Base-by-base conservation (phyloP, 2,797 vertebrate species). In the Xenentodon cancila region DNA sequence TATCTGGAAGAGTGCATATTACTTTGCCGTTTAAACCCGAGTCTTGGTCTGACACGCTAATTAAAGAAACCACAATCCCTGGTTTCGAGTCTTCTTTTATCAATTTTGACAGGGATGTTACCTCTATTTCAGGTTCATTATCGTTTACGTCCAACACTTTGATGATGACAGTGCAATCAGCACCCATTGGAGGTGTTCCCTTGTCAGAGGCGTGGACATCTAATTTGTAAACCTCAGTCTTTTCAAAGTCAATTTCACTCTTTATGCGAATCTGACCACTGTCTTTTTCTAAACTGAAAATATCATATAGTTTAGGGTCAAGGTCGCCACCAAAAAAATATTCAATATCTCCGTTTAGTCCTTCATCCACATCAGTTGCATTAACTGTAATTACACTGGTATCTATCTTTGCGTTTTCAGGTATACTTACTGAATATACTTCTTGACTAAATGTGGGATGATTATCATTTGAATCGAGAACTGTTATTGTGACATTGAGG, bases 381-480 rank as follows among this genome's bases (percentile, higher is more conserved):
- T 88, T 88, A 34, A 93, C 4, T 68, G 59, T 59, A 3, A 87
- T 0, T 0, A 92, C 71, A 2, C 79, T 1, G 0, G 72, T 79
- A 0, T 86, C 88, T 1, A 4, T 3, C 0, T 59, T 13, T 0
- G 58, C 32, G 56, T 93, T 92, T 85, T 93, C 92, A 7, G 59
- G 1, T 1, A 88, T 3, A 0, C 49, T 74, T 2, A 87, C 80
- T 1, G 62, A 77, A 11, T 92, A 91, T 5, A 55, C 56, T 0
- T 92, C 87, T 32, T 88, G 81, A 0, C 76, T 85, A 22, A 91
- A 92, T 0, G 85, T 80, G 0, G 94, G 94, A 1, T 86, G 82
- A 13, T 95, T 95, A 59, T 95, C 95, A 77, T 95, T 95, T 5
- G 21, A 1, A 64, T 95, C 94, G 0, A 93, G 50, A 9, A 95